Evolutionary conservation across 2,113 vertebrate genomes (phyloP), one percentile per base, ranked within the genome.

Genomic region (Forbesichthys papilliferus): DNA sequence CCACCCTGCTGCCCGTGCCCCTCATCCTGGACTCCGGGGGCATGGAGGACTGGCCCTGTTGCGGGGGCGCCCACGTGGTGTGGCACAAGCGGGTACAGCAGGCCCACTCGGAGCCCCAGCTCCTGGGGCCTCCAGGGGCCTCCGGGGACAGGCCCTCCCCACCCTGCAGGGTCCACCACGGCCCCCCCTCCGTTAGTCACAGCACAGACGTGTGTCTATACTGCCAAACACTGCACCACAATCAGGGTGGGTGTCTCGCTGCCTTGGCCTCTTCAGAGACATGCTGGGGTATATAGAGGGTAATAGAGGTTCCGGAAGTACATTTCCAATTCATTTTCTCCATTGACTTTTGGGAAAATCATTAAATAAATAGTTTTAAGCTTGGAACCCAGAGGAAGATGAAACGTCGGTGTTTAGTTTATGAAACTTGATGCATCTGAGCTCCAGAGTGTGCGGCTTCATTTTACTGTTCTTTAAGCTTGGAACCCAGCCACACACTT

Each of bases 61-160:
- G 87, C 77, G 81, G 89, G 0, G 92, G 92, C 66, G 86, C 93
- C 51, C 93, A 83, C 66, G 90, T 93, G 0, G 93, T 95, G 60
- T 98, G 95, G 94, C 92, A 95, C 78, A 94, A 92, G 75, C 90
- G 92, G 68, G 93, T 94, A 68, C 93, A 91, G 0, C 92, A 92
- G 83, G 80, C 89, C 4, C 67, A 80, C 77, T 92, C 91, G 0
- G 93, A 95, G 81, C 92, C 93, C 71, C 92, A 91, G 78, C 90
- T 92, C 47, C 83, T 89, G 68, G 92, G 90, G 64, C 84, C 93
- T 9, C 36, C 36, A 5, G 78, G 85, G 11, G 75, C 84, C 60
- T 80, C 88, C 4, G 71, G 82, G 80, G 80, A 74, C 92, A 93
- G 92, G 74, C 81, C 86, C 2, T 78, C 27, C 27, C 81, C 86